Conservation (phyloP, 2,797 vertebrate species). For the Limnodromus scolopaceus region DNA sequence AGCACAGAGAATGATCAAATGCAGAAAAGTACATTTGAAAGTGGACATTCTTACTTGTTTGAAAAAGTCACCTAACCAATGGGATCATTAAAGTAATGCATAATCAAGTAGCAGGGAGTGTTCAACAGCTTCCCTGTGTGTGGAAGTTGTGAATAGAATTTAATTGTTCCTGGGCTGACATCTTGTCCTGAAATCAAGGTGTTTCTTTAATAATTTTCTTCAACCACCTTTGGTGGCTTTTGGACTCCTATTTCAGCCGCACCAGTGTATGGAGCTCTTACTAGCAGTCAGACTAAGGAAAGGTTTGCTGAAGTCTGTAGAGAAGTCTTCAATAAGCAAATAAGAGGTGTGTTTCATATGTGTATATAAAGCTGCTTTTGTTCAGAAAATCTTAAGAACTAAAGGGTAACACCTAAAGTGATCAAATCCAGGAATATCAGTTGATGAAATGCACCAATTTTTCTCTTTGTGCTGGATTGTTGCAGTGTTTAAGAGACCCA, state of each 20-base stretch:
- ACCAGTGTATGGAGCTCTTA: not conserved
- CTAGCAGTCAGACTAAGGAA: not conserved
- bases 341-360: not conserved
- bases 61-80: constrained; percentile 42
- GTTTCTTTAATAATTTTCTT: not conserved
- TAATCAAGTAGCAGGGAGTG: constrained; percentile 18
- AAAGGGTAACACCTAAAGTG: not conserved
- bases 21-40: not conserved
- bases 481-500: not conserved
- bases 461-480: not conserved
- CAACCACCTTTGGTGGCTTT: not conserved
- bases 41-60: constrained; percentile 1
- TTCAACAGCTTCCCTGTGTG: not conserved
- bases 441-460: not conserved
- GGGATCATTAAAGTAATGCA: not conserved
- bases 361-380: not conserved
- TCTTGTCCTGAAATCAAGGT: not conserved
- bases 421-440: not conserved
- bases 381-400: not conserved
- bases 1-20: constrained; percentile 1
- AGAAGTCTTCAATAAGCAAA: not conserved
- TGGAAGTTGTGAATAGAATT: constrained; percentile 8
- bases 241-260: not conserved
- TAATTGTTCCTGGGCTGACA: not conserved
- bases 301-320: not conserved